Evolutionary conservation across 2,113 vertebrate species (phyloP), one percentile per base, ranked within the genome.

Genomic region (Podiceps cristatus): DNA sequence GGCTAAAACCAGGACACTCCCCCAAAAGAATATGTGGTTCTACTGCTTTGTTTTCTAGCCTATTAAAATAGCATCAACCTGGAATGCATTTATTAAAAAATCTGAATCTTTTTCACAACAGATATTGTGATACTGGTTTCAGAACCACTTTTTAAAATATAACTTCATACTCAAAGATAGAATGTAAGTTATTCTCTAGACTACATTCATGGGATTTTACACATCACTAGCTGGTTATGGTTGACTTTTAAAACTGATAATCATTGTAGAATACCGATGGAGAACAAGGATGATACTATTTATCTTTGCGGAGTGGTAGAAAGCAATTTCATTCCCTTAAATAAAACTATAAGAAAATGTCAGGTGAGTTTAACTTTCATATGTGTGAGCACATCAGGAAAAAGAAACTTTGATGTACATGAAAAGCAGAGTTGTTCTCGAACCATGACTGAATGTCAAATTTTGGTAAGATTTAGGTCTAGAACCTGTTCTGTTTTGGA

Each of bases 211-310:
- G 20, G 47, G 29, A 78, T 90, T 81, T 87, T 28, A 74, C 22
- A 58, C 3, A 14, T 1, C 3, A 28, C 10, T 56, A 40, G 2
- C 1, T 18, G 15, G 0, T 58, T 81, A 19, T 82, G 13, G n/a
- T 24, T 85, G 20, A 40, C 11, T 88, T 75, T 56, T 77, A 55
- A 1, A 86, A 40, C 29, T 18, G 22, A 3, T 66, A 33, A 37
- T 64, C 4, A 17, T 37, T 31, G 15, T 33, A 56, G 37, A 73
- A 33, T 35, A 76, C 2, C 19, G 4, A 31, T 14, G 11, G 35
- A 63, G 14, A 53, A 35, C 9, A 59, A 64, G 17, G 16, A 45
- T 56, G 22, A 5, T 31, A 49, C 23, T 28, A 60, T 67, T 71
- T 53, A 16, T 22, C 5, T 47, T 82, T 71, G 4, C 3, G 14